Evolutionary conservation across 2,888 invertebrate genomes (phyloP), one percentile per base, ranked within the genome.

Genomic region (Actias luna): DNA sequence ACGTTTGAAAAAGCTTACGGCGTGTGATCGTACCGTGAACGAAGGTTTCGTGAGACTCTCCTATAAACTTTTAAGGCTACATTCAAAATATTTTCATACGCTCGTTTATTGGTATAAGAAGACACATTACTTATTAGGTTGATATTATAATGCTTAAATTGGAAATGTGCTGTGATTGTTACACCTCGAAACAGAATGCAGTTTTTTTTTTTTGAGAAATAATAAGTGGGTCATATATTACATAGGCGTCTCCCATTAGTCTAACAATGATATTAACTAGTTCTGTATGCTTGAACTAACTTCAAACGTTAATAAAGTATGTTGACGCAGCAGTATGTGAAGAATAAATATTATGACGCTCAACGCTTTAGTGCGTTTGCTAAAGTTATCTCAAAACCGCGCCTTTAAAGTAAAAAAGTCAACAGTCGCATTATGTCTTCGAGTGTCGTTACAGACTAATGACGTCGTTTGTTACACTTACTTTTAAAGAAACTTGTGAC

Each of bases 391-490:
- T 88, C 76, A 74, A 67, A 72, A 74, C 80, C 84, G 78, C 84
- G 77, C 82, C 86, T 84, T 81, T 71, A 81, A 86, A 88, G 86
- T 84, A 77, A 83, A 84, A 80, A 84, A 85, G 89, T 89, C 85
- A 92, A 92, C 88, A 90, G 71, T 67, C 70, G 70, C 79, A 86
- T 87, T 87, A 84, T 83, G 74, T 65, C 73, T 79, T 82, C 72
- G 76, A 88, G 84, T 84, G 84, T 83, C 78, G 80, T 82, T 79
- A 58, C 60, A 68, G 35, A 69, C 68, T 63, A 73, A 70, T 70
- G 62, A 65, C 36, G 60, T 60, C 65, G 63, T 67, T 72, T 73
- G 69, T 70, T 68, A 65, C 63, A 70, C 68, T 66, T 35, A 58
- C 64, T 58, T 61, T 61, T 64, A 64, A 61, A 58, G 58, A 36